phyloP scores from a whole-genome alignment of 2,888 invertebrate species.

The Cephus runcator region DNA sequence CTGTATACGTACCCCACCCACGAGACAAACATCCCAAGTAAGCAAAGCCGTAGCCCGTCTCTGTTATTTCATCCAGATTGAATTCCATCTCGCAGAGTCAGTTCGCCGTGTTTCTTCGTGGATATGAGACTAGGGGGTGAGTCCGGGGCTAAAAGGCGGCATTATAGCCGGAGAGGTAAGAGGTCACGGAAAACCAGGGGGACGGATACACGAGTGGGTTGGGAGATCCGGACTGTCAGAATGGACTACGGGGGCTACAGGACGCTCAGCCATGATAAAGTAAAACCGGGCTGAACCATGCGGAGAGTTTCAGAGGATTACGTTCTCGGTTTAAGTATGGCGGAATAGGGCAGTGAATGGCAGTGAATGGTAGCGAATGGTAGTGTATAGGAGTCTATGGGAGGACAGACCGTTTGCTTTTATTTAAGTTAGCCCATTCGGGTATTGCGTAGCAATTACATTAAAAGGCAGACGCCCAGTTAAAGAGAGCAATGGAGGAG shows the following conservation, averaged over 20 bases:
- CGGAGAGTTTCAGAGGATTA: conserved; percentile 19
- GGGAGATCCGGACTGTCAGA: conserved; percentile 18
- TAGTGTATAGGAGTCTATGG: not conserved
- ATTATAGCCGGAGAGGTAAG: conserved; percentile 5
- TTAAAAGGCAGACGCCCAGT: conserved; percentile 48
- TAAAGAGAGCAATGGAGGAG: not conserved
- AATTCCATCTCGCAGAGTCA: conserved; percentile 47
- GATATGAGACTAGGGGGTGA: not conserved
- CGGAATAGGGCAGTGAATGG: not conserved
- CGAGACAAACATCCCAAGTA: not conserved
- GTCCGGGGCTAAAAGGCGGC: conserved; percentile 11
- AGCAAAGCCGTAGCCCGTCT: conserved; percentile 10
- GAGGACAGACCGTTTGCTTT: conserved; percentile 45
- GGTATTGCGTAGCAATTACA: conserved; percentile 52
- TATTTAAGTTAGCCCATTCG: conserved; percentile 49
- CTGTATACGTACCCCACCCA: not conserved
- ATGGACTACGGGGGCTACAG: conserved; percentile 9
- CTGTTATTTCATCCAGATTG: conserved; percentile 41
- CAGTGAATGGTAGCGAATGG: not conserved
- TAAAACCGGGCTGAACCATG: not conserved
- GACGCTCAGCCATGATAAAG: conserved; percentile 13
- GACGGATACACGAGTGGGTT: conserved; percentile 4
- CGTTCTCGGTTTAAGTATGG: conserved; percentile 1
- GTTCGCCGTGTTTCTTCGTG: conserved; percentile 11
- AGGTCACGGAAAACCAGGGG: not conserved